Conservation (phyloP, 2,888 invertebrate genomes). For the Myopa tessellatipennis region DNA sequence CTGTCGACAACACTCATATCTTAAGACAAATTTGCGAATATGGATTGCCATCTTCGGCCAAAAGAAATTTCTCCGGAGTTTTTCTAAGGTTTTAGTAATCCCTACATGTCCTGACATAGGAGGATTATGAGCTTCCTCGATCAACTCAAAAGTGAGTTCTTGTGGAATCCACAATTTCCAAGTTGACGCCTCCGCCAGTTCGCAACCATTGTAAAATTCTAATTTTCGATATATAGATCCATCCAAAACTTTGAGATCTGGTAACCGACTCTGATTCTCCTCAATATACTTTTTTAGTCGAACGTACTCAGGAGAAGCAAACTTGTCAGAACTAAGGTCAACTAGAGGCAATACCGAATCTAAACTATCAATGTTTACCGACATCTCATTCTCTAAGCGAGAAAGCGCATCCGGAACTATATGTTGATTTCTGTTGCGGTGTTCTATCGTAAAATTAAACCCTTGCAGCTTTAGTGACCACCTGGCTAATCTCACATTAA, state of each 20-base stretch:
- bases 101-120: slow-evolving; percentile 8
- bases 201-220: neutral
- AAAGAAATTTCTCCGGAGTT: slow-evolving; percentile 15
- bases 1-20: slow-evolving; percentile 4
- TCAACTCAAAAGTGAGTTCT: neutral
- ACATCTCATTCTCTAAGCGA: slow-evolving; percentile 1
- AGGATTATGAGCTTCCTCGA: neutral
- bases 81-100: slow-evolving; percentile 1
- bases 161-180: slow-evolving; percentile 4
- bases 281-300: neutral
- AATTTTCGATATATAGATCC: neutral
- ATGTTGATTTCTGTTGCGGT: slow-evolving; percentile 1
- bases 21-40: neutral
- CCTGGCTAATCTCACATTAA: neutral
- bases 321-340: neutral
- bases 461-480: slow-evolving; percentile 15
- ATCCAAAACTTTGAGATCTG: slow-evolving; percentile 8
- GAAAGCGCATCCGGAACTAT: slow-evolving; percentile 19
- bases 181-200: neutral
- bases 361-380: neutral
- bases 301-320: neutral
- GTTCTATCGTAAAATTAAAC: slow-evolving; percentile 10
- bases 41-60: slow-evolving; percentile 18
- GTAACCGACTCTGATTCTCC: neutral
- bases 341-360: no score